These are phyloP conservation scores for Orussus abietinus DNA, from an alignment of 1,140 invertebrate species.

Conservation along the genomic window DNA sequence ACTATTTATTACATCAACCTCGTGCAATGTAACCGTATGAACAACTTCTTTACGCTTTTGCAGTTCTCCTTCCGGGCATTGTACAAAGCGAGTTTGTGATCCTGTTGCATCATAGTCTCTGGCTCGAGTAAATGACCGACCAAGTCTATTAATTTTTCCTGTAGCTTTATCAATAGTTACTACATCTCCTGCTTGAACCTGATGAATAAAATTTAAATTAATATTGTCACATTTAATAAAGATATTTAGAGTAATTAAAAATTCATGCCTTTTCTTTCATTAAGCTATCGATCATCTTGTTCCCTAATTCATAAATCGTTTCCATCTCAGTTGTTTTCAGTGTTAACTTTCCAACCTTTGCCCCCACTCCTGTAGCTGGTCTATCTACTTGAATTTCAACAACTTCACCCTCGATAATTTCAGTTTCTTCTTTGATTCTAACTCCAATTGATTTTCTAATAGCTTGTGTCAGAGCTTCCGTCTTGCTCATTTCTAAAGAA, in stretches of 20 bases:
- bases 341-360: conserved; percentile 90
- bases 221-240: conserved; percentile 5
- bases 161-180: conserved; percentile 98
- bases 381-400: conserved; percentile 96
- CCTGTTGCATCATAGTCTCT: conserved; percentile 98
- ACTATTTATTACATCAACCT: conserved; percentile 98
- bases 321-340: conserved; percentile 99
- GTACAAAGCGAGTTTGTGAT: conserved; percentile 90
- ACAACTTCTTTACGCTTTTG: conserved; percentile 99
- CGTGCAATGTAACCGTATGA: conserved; percentile 97
- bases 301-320: conserved; percentile 96
- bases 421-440: conserved; percentile 96
- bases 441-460: conserved; percentile 97
- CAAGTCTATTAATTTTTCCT: conserved; percentile 93
- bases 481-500: conserved; percentile 98
- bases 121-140: conserved; percentile 91
- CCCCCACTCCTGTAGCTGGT: conserved; percentile 85
- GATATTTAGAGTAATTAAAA: conserved; percentile 2
- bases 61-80: conserved; percentile 97
- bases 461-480: conserved; percentile 95
- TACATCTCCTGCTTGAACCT: conserved; percentile 92
- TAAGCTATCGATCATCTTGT: conserved; percentile 97
- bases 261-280: conserved; percentile 86
- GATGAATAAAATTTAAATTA: conserved; percentile 8
- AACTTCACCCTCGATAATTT: conserved; percentile 98